Evolutionary conservation across 2,888 invertebrate genomes (phyloP).

Genomic region (Galerucella calmariensis): DNA sequence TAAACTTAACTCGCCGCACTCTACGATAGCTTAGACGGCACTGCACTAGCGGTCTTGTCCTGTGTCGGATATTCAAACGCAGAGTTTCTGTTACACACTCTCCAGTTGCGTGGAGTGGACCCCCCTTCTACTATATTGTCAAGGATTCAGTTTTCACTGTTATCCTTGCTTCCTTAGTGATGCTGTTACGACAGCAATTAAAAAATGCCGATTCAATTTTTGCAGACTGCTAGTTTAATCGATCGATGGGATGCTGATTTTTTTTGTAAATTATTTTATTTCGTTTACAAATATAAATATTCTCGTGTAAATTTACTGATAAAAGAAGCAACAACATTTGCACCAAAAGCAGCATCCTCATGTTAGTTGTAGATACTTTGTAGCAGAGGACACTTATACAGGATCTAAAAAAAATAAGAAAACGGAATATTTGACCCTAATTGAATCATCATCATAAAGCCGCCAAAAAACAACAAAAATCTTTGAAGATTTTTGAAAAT

Average conservation of each 20-base stretch:
- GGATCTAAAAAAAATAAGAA: no score
- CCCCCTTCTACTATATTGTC: slow-evolving; percentile 24
- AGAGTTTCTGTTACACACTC: slow-evolving; percentile 29
- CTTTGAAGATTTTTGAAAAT: no score
- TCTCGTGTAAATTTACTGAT: no score
- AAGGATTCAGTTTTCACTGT: slow-evolving; percentile 25
- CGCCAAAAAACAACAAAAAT: no score
- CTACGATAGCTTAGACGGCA: slow-evolving; percentile 13
- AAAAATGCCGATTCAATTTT: slow-evolving; percentile 1
- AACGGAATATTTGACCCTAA: no score
- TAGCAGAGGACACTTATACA: no score
- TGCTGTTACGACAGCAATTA: neutral
- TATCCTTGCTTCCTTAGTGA: slow-evolving; percentile 14
- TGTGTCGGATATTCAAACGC: slow-evolving; percentile 14
- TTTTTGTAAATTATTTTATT: no score
- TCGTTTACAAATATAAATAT: no score
- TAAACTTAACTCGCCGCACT: slow-evolving; percentile 10
- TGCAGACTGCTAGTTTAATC: neutral
- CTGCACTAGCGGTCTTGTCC: slow-evolving; percentile 1
- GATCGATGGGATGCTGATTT: neutral
- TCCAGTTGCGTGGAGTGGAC: slow-evolving; percentile 27
- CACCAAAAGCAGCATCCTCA: no score
- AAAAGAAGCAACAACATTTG: no score
- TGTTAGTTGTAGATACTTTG: no score
- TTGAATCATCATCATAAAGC: no score